Percentiles rank a stretch among this genome's conserved stretches.
These are phyloP conservation scores for Acronicta psi DNA, from an alignment of 2,888 invertebrate species.

Conservation along the genomic window DNA sequence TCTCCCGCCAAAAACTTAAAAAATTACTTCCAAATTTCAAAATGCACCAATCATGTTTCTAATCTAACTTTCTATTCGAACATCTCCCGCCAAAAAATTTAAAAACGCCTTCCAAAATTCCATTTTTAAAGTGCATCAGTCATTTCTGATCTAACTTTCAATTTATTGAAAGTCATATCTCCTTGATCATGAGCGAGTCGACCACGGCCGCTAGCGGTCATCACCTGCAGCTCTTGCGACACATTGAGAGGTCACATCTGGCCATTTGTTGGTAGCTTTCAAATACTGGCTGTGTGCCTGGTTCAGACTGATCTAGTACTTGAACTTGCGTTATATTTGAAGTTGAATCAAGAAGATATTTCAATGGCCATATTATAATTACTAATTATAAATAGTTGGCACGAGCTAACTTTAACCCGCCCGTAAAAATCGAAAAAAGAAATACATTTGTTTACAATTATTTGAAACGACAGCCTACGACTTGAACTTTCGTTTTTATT, in stretches of 20 bases:
- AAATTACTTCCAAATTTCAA: too few relatives aligned
- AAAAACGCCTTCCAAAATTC: constrained; percentile 3
- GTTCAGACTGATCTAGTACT: constrained; percentile 7
- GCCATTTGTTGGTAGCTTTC: constrained; percentile 33
- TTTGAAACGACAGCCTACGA: too few relatives aligned
- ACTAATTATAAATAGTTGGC: too few relatives aligned
- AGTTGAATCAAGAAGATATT: too few relatives aligned
- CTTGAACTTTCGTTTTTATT: too few relatives aligned
- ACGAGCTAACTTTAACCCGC: too few relatives aligned
- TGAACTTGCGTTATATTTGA: constrained; percentile 8
- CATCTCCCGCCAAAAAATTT: background rate
- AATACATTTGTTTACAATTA: too few relatives aligned
- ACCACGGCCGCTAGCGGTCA: constrained; percentile 26
- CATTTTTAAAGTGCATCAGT: constrained; percentile 12
- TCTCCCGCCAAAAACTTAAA: too few relatives aligned
- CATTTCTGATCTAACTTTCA: constrained; percentile 34
- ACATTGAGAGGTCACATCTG: constrained; percentile 50
- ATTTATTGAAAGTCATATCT: constrained; percentile 54
- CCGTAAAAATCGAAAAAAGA: too few relatives aligned
- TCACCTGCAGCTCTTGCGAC: constrained; percentile 20
- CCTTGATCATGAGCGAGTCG: constrained; percentile 47
- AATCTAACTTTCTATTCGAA: too few relatives aligned
- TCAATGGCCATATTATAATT: too few relatives aligned
- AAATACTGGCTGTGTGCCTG: constrained; percentile 6
- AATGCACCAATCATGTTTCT: too few relatives aligned